phyloP scores from a whole-genome alignment of 37 sponge, comb jelly and placozoan species.

The Ianthella basta region DNA sequence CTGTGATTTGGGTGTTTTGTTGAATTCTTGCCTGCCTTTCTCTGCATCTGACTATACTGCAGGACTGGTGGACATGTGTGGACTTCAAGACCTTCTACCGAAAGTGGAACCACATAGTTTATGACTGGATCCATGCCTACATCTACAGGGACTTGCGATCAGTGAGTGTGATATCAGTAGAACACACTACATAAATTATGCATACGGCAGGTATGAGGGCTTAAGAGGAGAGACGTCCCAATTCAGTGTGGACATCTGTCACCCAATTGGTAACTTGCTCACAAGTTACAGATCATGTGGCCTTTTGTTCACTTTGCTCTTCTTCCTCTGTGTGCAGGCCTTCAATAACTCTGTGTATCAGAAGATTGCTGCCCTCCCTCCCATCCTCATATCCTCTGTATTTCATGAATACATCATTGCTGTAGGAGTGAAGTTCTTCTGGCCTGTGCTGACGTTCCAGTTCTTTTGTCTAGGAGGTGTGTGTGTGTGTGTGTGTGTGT shows the following conservation, averaged over 20 bases:
- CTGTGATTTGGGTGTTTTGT: too few relatives aligned
- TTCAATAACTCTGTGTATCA: constrained; percentile 55
- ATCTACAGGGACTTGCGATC: constrained; percentile 76
- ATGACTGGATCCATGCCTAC: constrained; percentile 91
- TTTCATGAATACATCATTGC: constrained; percentile 88
- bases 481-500: not conserved
- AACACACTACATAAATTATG: too few relatives aligned
- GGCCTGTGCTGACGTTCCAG: constrained; percentile 64
- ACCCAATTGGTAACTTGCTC: too few relatives aligned
- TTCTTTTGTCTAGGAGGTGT: constrained; percentile 78
- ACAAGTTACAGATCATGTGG: too few relatives aligned
- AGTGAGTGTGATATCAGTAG: too few relatives aligned
- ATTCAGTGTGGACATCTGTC: too few relatives aligned
- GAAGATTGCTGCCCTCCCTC: constrained; percentile 56
- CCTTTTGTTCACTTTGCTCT: too few relatives aligned
- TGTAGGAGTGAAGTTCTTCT: constrained; percentile 64
- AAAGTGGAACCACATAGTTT: constrained; percentile 85
- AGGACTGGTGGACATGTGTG: constrained; percentile 93
- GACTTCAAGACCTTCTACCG: constrained; percentile 71
- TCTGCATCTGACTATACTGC: not conserved
- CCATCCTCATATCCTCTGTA: constrained; percentile 75
- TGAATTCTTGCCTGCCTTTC: not conserved
- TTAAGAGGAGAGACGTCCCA: too few relatives aligned
- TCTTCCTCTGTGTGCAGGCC: constrained; percentile 25
- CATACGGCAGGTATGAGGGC: too few relatives aligned